Percentiles rank a stretch among this genome's conserved stretches.
Evolutionary conservation across 1,140 invertebrate genomes (phyloP).

Genomic region (Eciton burchellii): DNA sequence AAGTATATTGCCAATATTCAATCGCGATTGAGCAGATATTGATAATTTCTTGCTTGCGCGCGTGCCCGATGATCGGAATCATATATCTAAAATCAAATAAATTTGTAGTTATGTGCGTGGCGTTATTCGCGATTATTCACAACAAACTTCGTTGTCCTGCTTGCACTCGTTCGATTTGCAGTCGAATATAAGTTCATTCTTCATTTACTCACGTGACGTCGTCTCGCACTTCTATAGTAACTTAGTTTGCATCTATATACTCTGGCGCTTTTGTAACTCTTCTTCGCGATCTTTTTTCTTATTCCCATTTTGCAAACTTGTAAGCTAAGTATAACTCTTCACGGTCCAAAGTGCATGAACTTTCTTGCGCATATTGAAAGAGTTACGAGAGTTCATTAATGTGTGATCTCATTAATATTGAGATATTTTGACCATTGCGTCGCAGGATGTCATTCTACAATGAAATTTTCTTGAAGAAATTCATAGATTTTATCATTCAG

Average conservation of each 20-base stretch:
- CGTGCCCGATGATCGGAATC: constrained; percentile 22
- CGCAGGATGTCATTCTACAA: not conserved
- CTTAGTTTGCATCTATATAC: constrained; percentile 29
- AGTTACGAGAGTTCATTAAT: constrained; percentile 25
- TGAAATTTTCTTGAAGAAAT: not conserved
- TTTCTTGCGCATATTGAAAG: constrained; percentile 32
- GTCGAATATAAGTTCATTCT: constrained; percentile 49
- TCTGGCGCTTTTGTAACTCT: constrained; percentile 21
- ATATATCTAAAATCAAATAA: constrained; percentile 34
- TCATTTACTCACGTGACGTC: constrained; percentile 55
- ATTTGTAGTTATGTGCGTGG: constrained; percentile 31
- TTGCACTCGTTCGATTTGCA: constrained; percentile 31
- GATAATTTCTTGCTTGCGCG: constrained; percentile 36
- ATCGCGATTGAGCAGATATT: not conserved
- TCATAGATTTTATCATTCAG: no score
- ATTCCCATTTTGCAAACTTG: constrained; percentile 6
- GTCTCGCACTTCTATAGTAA: constrained; percentile 43
- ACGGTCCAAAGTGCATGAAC: constrained; percentile 15
- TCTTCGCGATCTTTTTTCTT: not conserved
- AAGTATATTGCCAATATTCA: constrained; percentile 26
- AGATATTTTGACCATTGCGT: not conserved
- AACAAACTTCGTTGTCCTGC: constrained; percentile 40
- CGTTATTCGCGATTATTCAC: constrained; percentile 26
- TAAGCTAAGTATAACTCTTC: constrained; percentile 30
- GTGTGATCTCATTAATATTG: constrained; percentile 24